A percentile compares a stretch with the other conserved stretches of the same genome.
Conservation (phyloP, 2,888 invertebrate genomes). For the Altica lythri region DNA sequence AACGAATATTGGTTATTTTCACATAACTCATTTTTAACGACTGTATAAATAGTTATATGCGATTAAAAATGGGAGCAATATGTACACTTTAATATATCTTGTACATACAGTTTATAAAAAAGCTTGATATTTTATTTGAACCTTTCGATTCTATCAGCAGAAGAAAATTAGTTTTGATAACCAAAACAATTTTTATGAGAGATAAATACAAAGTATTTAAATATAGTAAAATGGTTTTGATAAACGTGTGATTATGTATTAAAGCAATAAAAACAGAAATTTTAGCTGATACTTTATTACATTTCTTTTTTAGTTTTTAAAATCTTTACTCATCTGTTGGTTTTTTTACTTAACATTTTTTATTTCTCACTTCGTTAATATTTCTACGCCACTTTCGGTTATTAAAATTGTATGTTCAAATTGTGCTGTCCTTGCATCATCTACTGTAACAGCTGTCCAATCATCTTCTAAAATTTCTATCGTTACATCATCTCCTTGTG, state of each 20-base stretch:
- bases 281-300: too few species aligned
- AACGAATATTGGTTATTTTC: slow-evolving; percentile 54
- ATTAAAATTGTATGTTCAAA: slow-evolving; percentile 91
- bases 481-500: slow-evolving; percentile 72
- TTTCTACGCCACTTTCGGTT: slow-evolving; percentile 75
- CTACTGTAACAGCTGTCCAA: slow-evolving; percentile 89
- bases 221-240: too few species aligned
- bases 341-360: too few species aligned
- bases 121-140: slow-evolving; percentile 31
- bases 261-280: too few species aligned
- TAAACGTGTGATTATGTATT: too few species aligned
- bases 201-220: too few species aligned
- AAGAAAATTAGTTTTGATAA: too few species aligned
- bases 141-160: neutral
- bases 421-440: slow-evolving; percentile 84
- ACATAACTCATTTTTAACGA: slow-evolving; percentile 46
- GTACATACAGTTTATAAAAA: slow-evolving; percentile 45
- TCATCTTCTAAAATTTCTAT: slow-evolving; percentile 79
- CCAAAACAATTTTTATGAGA: too few species aligned
- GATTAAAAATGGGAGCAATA: slow-evolving; percentile 49
- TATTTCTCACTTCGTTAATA: slow-evolving; percentile 75
- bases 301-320: too few species aligned
- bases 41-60: slow-evolving; percentile 46
- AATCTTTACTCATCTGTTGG: too few species aligned
- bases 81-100: slow-evolving; percentile 50